Evolutionary conservation across 2,113 vertebrate genomes (phyloP).

Genomic region (Halichoeres trimaculatus): DNA sequence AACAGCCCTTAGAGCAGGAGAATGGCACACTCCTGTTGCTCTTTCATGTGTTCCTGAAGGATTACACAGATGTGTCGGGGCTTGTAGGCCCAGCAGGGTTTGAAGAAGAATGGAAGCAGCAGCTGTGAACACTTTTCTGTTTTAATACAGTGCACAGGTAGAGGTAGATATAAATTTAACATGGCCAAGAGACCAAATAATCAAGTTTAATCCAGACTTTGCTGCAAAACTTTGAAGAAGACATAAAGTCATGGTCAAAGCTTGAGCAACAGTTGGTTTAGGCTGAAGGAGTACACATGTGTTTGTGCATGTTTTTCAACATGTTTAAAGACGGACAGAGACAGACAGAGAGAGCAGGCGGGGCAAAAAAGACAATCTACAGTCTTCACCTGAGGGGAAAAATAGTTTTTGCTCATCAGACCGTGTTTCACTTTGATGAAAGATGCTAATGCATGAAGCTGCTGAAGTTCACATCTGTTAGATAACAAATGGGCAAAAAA

Average conservation of each 20-base stretch:
- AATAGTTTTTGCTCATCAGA: slow-evolving; percentile 1
- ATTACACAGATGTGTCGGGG: neutral
- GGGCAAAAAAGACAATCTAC: neutral
- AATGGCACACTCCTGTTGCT: neutral
- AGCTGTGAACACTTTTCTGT: neutral
- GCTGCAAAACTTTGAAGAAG: neutral
- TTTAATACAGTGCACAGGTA: neutral
- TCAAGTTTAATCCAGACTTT: neutral
- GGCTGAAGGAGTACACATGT: neutral
- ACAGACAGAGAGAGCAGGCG: neutral
- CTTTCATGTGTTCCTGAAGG: neutral
- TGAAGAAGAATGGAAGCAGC: neutral
- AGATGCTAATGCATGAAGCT: neutral
- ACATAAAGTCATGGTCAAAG: neutral
- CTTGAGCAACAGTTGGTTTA: neutral
- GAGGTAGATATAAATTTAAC: neutral
- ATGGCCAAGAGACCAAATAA: neutral
- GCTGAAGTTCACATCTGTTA: neutral
- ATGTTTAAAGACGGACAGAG: neutral
- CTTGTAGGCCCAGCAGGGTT: neutral
- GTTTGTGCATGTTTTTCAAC: neutral
- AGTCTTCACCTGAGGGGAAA: slow-evolving; percentile 11
- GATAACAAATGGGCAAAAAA: neutral
- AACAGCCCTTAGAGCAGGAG: neutral
- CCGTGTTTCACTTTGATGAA: neutral